Conservation (phyloP, 2,888 invertebrate genomes). For the Digitonthophagus gazella region DNA sequence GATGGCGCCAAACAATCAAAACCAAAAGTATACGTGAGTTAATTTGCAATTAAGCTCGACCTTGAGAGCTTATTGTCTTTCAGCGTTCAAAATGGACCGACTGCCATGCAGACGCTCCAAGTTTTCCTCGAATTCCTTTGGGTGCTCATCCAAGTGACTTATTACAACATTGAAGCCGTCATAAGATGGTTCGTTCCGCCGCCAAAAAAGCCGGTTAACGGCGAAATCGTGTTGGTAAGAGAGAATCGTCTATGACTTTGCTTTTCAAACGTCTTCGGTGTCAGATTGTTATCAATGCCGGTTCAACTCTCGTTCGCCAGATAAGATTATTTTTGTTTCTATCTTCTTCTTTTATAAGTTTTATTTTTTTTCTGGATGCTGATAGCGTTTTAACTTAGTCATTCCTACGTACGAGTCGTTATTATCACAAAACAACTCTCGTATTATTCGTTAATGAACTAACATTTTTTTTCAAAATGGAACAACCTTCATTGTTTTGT, state of each 20-base stretch:
- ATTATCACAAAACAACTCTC: too few species aligned
- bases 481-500: neutral
- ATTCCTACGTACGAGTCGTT: too few species aligned
- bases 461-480: neutral
- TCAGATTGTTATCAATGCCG: neutral
- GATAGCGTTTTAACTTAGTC: neutral
- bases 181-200: conserved; percentile 33
- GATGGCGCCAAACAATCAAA: neutral
- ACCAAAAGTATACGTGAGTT: conserved; percentile 7
- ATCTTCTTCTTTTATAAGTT: neutral
- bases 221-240: conserved; percentile 76
- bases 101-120: conserved; percentile 19
- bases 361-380: neutral
- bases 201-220: conserved; percentile 54
- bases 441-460: too few species aligned
- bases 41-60: neutral
- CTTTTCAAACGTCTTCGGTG: neutral
- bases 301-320: conserved; percentile 1
- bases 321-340: neutral
- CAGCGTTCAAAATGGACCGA: conserved; percentile 18
- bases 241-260: conserved; percentile 5
- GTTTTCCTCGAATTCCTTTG: conserved; percentile 30
- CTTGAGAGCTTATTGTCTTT: neutral
- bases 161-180: conserved; percentile 30
- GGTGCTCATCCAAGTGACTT: conserved; percentile 28